phyloP scores from a whole-genome alignment of 2,888 invertebrate genomes.

The Pseudoips prasinana region DNA sequence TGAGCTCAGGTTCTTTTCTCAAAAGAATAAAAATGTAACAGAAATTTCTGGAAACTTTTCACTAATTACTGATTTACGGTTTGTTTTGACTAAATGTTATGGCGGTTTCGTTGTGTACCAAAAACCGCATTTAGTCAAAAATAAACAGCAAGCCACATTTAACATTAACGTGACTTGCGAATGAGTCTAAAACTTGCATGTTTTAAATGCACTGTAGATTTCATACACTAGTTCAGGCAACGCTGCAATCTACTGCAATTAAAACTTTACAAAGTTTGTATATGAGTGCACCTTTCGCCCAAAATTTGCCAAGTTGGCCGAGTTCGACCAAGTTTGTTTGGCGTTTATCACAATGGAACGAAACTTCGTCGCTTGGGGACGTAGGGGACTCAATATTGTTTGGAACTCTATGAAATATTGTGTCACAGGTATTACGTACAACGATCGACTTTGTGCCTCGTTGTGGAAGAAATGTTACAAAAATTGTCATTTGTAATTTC shows the following conservation, averaged over 20 bases:
- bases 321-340: constrained; percentile 44
- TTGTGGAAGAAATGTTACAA: constrained; percentile 19
- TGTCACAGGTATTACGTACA: constrained; percentile 36
- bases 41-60: too few species aligned
- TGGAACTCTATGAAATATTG: constrained; percentile 52
- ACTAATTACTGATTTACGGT: too few species aligned
- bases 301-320: constrained; percentile 55
- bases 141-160: too few species aligned
- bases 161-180: neutral
- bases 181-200: constrained; percentile 27
- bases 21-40: too few species aligned
- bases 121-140: too few species aligned
- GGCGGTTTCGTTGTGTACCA: too few species aligned
- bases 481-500: too few species aligned
- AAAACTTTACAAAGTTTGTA: constrained; percentile 70
- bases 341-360: constrained; percentile 59
- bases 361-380: constrained; percentile 48
- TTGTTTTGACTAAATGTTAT: too few species aligned
- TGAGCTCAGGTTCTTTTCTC: too few species aligned
- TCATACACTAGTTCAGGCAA: constrained; percentile 29
- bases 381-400: constrained; percentile 54
- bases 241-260: constrained; percentile 68
- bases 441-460: constrained; percentile 28
- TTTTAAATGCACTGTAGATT: constrained; percentile 30
- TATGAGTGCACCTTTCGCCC: constrained; percentile 71